Base-by-base conservation (phyloP, 2,888 invertebrate genomes). In the Ochropleura plecta region DNA sequence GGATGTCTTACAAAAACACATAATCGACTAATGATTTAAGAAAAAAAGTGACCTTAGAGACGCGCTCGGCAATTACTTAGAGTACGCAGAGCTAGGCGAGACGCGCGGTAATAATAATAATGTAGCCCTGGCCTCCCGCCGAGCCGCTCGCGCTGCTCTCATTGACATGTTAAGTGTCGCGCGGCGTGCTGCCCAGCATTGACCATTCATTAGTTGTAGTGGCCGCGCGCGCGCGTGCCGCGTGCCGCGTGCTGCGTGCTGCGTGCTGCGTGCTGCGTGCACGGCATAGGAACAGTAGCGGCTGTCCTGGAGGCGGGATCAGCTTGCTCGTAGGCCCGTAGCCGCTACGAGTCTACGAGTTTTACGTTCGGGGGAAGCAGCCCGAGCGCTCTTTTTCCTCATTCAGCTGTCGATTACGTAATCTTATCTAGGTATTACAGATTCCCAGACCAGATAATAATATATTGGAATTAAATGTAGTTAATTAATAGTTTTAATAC, bases 21-120 rank as follows among this genome's bases (percentile, higher is more conserved):
- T 82, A 82, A 81, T 79, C 71, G 70, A 75, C 65, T 75, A 82
- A 82, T 82, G 69, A 81, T 81, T 69, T 69, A 65, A 81, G 81
- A 78, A 82, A 81, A 81, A 81, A 82, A 82, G 81, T 81, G 81
- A 82, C 81, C 81, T 81, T 82, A 75, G 68, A 81, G 83, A 53
- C 75, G 74, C 75, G 81, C 75, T 62, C 73, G 75, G 73, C 73
- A 40, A 73, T 68, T 69, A 62, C 57, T 65, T 67, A 59, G 9
- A 65, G 74, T 48, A 46, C 65, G 42, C 48, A 55, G 20, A 30
- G 30, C 30, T 30, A 30, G 63, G 67, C 63, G 59, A 57, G 62
- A 18, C 51, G 44, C 68, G 55, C 64, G 18, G 6, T 71, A 67
- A 60, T 73, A 80, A 80, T 55, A 77, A 62, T 78, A 65, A 53